These are phyloP conservation scores for Schizotus pectinicornis DNA, from an alignment of 2,888 invertebrate species.

Conservation along the genomic window DNA sequence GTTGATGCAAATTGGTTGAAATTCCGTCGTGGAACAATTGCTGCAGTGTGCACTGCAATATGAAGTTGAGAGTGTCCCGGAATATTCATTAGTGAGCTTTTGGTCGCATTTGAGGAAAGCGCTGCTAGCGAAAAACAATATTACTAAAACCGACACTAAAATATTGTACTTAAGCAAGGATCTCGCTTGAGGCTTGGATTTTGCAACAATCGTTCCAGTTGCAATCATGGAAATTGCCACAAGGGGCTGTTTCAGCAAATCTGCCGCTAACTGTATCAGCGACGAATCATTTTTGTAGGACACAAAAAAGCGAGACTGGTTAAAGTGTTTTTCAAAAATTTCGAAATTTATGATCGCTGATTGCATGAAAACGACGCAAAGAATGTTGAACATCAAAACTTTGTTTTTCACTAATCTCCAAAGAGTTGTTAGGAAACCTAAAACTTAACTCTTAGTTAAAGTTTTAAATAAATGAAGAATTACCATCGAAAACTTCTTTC, in stretches of 20 bases:
- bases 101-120: constrained; percentile 46
- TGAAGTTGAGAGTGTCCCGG: constrained; percentile 56
- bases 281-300: constrained; percentile 63
- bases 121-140: constrained; percentile 58
- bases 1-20: constrained; percentile 69
- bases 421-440: constrained; percentile 60
- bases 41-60: constrained; percentile 65
- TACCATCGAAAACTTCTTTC: constrained; percentile 37
- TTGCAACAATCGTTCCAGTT: constrained; percentile 63
- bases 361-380: constrained; percentile 61
- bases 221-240: constrained; percentile 62
- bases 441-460: background rate
- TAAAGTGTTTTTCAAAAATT: constrained; percentile 62
- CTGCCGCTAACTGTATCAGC: constrained; percentile 60
- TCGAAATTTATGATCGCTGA: constrained; percentile 64
- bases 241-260: constrained; percentile 64
- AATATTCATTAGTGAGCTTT: constrained; percentile 54
- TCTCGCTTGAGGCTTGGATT: constrained; percentile 60
- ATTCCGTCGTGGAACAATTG: constrained; percentile 59
- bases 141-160: constrained; percentile 55
- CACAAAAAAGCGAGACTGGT: constrained; percentile 66
- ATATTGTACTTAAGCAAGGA: constrained; percentile 62
- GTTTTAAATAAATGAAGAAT: constrained; percentile 20
- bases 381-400: constrained; percentile 61
- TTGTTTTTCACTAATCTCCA: constrained; percentile 63